Evolutionary conservation across 2,888 invertebrate species (phyloP).

Genomic region (Limulus polyphemus): DNA sequence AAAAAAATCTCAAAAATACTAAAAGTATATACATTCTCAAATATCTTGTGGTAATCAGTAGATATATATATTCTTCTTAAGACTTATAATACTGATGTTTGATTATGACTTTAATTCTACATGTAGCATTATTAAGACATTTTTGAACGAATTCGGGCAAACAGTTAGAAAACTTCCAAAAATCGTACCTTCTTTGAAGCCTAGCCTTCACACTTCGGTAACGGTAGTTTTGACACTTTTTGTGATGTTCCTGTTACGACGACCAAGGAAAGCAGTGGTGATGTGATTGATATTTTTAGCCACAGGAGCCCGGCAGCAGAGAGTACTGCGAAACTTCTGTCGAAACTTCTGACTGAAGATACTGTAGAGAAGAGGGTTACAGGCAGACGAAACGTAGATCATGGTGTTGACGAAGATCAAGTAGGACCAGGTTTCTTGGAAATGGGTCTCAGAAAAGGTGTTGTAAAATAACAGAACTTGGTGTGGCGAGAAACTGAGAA

Average conservation of each 20-base stretch:
- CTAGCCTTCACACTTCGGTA: not conserved
- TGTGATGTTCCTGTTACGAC: not conserved
- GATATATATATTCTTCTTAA: no score
- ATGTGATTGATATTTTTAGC: no score
- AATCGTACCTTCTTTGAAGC: no score
- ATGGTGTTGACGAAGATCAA: conserved; percentile 35
- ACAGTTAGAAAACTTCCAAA: no score
- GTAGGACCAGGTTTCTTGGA: conserved; percentile 34
- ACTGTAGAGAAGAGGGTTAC: conserved; percentile 38
- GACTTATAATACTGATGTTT: no score
- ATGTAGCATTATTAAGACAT: no score
- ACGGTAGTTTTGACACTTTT: not conserved
- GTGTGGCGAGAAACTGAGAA: conserved; percentile 36
- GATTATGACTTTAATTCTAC: no score
- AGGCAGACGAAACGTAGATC: conserved; percentile 37
- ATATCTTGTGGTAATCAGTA: no score
- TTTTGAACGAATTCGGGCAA: no score
- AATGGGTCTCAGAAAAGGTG: conserved; percentile 28
- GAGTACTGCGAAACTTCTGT: conserved; percentile 19
- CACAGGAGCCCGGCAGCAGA: conserved; percentile 8
- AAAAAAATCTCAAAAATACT: no score
- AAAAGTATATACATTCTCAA: no score
- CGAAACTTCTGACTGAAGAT: conserved; percentile 39
- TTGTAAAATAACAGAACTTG: conserved; percentile 34
- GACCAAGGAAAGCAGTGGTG: no score